phyloP scores from a whole-genome alignment of 2,797 vertebrate species.

The Anguilla megastoma region DNA sequence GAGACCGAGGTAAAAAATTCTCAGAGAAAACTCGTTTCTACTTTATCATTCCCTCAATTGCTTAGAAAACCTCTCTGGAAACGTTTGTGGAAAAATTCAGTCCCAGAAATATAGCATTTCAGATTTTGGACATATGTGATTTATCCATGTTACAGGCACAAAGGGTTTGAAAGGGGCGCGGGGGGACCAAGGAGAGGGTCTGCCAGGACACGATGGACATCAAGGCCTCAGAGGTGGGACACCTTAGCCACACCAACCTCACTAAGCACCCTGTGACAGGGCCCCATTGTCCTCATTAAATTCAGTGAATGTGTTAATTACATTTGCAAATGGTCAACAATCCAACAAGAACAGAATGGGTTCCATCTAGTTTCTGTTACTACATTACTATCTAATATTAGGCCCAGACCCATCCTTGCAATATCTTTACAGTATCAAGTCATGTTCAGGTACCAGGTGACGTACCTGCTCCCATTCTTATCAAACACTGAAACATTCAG shows the following conservation, averaged over 20 bases:
- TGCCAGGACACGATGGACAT: conserved; percentile 64
- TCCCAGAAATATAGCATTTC: background rate
- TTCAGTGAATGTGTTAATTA: background rate
- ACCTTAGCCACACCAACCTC: background rate
- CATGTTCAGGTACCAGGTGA: background rate
- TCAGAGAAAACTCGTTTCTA: background rate
- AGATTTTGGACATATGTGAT: background rate
- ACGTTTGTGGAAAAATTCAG: background rate
- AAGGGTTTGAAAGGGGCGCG: conserved; percentile 65
- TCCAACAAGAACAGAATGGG: background rate
- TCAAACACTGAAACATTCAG: background rate
- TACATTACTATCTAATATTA: background rate
- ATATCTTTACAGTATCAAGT: background rate
- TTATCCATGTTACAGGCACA: conserved; percentile 52
- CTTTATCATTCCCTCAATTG: background rate
- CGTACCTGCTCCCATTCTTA: background rate
- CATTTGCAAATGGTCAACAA: background rate
- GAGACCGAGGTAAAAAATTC: conserved; percentile 59
- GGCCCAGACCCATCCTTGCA: background rate
- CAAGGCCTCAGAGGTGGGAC: conserved; percentile 63
- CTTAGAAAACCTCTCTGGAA: background rate
- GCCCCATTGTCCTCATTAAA: background rate
- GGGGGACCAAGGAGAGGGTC: conserved; percentile 61
- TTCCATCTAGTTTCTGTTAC: conserved; percentile 1
- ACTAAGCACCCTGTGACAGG: background rate